Percentiles rank a stretch among this genome's conserved stretches.
Conservation (phyloP, 2,797 vertebrate species). For the Heliangelus exortis region DNA sequence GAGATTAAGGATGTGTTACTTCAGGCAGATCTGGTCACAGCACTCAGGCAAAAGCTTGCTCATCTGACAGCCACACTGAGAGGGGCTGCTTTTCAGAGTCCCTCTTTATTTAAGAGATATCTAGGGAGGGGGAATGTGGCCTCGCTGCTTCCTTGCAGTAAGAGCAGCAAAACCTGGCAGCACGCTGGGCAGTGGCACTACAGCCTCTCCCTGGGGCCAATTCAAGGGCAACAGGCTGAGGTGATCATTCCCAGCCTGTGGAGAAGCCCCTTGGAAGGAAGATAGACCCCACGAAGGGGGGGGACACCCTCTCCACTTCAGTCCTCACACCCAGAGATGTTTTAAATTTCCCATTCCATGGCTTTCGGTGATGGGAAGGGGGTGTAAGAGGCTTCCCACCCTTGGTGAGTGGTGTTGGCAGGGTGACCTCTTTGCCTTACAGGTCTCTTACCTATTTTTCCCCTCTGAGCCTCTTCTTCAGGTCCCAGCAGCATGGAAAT, state of each 20-base stretch:
- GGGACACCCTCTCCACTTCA: background rate
- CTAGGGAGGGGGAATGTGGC: fast-evolving
- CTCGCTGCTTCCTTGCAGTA: fast-evolving
- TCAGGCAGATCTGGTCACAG: background rate
- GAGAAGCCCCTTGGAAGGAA: background rate
- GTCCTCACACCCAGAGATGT: background rate
- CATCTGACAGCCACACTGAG: fast-evolving
- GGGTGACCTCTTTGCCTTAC: background rate
- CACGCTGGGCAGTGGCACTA: fast-evolving
- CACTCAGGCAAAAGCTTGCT: background rate
- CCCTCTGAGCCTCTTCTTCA: background rate
- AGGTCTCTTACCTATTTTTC: fast-evolving
- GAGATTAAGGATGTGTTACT: conserved; percentile 18
- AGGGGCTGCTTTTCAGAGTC: background rate
- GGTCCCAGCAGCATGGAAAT: background rate
- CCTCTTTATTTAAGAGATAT: background rate
- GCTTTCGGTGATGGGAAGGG: background rate
- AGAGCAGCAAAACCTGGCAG: background rate
- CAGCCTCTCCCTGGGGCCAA: background rate
- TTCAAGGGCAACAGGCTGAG: background rate
- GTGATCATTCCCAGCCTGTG: fast-evolving
- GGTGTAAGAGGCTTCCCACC: background rate
- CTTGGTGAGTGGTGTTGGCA: fast-evolving
- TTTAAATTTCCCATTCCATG: background rate
- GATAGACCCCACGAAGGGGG: background rate